These are phyloP conservation scores for Sebastes fasciatus DNA, from an alignment of 2,113 vertebrate species.

Conservation along the genomic window DNA sequence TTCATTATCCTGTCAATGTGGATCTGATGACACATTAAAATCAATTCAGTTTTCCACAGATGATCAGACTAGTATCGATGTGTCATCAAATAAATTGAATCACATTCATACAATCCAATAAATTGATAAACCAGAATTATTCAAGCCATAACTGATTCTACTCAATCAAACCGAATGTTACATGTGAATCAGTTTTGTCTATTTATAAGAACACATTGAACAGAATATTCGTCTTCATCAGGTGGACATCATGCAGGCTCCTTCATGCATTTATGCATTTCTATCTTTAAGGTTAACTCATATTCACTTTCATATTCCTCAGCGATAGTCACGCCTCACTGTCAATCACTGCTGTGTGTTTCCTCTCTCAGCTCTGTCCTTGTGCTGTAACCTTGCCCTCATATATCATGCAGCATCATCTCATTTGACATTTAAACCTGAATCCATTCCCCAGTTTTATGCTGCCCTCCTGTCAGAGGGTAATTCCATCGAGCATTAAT, in stretches of 20 bases:
- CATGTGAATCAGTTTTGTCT: neutral
- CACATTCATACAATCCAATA: neutral
- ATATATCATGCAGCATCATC: conserved; percentile 47
- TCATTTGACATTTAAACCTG: conserved; percentile 64
- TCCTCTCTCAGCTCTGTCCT: conserved; percentile 25
- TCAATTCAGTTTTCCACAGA: neutral
- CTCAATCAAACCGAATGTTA: neutral
- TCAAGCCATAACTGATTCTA: neutral
- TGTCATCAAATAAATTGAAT: neutral
- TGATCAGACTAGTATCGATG: neutral
- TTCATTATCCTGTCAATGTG: neutral
- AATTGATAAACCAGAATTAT: neutral
- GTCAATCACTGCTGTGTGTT: conserved; percentile 21
- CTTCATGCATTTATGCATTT: conserved; percentile 5
- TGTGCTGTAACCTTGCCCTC: conserved; percentile 33
- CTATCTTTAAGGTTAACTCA: neutral
- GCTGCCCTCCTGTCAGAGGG: conserved; percentile 29
- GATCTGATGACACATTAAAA: neutral
- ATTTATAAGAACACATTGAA: neutral
- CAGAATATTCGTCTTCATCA: conserved; percentile 6
- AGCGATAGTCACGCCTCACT: neutral
- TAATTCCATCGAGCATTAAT: conserved; percentile 72
- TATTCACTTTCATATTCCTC: conserved; percentile 8
- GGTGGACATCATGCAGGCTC: neutral
- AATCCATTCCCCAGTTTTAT: conserved; percentile 33